Evolutionary conservation across 1,140 invertebrate genomes (phyloP).

Genomic region (Neodiprion pinetum): DNA sequence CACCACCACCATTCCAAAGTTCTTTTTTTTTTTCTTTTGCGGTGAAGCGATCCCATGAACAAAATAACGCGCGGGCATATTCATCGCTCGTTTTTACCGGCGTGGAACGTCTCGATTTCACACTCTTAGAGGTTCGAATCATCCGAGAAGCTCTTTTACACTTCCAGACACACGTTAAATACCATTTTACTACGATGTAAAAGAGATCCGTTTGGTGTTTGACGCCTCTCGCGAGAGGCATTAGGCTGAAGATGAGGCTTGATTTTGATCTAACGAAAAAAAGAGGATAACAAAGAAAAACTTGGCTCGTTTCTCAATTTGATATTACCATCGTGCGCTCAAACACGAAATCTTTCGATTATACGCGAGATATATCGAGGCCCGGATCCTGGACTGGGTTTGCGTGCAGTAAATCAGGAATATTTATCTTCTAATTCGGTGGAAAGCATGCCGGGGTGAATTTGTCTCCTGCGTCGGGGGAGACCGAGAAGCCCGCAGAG

Average conservation of each 20-base stretch:
- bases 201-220: too few species aligned
- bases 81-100: background rate
- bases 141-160: background rate
- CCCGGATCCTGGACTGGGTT: constrained; percentile 8
- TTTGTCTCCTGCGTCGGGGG: constrained; percentile 31
- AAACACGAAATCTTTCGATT: background rate
- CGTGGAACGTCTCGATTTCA: constrained; percentile 2
- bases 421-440: constrained; percentile 52
- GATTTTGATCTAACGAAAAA: background rate
- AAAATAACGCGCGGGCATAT: too few species aligned
- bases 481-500: background rate
- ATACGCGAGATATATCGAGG: background rate
- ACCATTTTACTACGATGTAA: background rate
- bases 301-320: too few species aligned
- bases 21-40: too few species aligned
- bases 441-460: constrained; percentile 39
- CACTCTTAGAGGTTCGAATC: background rate
- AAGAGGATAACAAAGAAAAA: constrained; percentile 5
- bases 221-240: background rate
- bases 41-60: too few species aligned
- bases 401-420: constrained; percentile 44
- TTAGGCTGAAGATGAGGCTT: background rate
- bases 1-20: too few species aligned
- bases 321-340: too few species aligned
- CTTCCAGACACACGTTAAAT: background rate